phyloP scores from a whole-genome alignment of 2,888 invertebrate species.

The Cataglyphis livida region DNA sequence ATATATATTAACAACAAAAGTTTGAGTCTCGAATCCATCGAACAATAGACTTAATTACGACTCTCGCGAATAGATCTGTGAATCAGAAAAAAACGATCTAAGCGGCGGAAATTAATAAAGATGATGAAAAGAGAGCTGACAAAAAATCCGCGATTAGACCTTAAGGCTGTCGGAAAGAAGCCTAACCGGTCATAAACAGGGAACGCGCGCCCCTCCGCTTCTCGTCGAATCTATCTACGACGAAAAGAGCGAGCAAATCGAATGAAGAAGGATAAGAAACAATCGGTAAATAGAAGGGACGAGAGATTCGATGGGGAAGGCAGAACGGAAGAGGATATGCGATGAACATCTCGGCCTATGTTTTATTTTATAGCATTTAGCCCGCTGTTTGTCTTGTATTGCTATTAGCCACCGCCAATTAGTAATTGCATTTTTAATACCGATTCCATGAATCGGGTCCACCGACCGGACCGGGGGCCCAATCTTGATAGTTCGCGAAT shows the following conservation, averaged over 20 bases:
- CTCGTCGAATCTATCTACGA: conserved; percentile 61
- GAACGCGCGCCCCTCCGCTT: conserved; percentile 32
- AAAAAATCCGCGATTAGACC: conserved; percentile 71
- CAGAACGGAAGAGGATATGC: conserved; percentile 32
- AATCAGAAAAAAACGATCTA: not conserved
- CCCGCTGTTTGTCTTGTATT: conserved; percentile 85
- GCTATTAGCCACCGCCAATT: conserved; percentile 84
- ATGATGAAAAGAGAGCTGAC: conserved; percentile 42
- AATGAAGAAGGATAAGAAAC: conserved; percentile 20
- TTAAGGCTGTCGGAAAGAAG: conserved; percentile 74
- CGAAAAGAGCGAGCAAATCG: conserved; percentile 38
- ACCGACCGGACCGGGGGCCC: conserved; percentile 49
- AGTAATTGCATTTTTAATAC: conserved; percentile 85
- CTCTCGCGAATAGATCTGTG: not conserved
- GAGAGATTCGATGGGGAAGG: conserved; percentile 28
- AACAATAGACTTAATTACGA: not conserved
- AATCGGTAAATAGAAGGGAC: conserved; percentile 47
- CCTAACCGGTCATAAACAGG: conserved; percentile 79
- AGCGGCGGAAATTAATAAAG: conserved; percentile 54
- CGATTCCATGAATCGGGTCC: conserved; percentile 82
- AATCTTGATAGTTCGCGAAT: conserved; percentile 58
- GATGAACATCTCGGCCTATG: conserved; percentile 80
- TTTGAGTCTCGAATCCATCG: not conserved
- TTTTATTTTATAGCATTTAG: conserved; percentile 85
- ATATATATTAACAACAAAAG: not conserved